phyloP scores from a whole-genome alignment of 1,140 invertebrate genomes.

The Rhopalosiphum padi region DNA sequence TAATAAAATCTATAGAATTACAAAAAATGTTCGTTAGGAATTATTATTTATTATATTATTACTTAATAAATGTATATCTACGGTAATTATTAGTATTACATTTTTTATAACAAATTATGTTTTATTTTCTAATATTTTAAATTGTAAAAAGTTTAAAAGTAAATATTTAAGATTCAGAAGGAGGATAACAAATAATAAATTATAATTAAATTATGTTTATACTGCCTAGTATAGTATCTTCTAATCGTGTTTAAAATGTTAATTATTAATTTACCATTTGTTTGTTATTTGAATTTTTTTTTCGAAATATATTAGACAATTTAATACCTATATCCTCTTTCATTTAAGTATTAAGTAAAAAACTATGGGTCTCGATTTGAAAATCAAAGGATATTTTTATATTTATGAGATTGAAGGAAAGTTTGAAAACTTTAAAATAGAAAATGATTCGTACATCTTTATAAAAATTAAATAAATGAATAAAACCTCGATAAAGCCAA shows the following conservation, averaged over 20 bases:
- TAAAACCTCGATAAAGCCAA: neutral
- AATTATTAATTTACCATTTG: neutral
- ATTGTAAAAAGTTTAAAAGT: neutral
- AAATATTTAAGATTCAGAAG: neutral
- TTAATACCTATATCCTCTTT: neutral
- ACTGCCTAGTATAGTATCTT: neutral
- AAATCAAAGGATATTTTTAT: neutral
- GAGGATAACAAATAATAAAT: neutral
- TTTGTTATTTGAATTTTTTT: neutral
- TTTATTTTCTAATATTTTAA: neutral
- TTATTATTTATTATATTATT: neutral
- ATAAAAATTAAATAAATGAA: conserved; percentile 13
- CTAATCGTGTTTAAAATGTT: neutral
- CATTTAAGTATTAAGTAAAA: neutral
- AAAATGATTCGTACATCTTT: neutral
- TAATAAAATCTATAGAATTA: neutral
- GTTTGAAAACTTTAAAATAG: neutral
- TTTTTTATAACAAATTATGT: neutral
- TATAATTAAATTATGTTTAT: neutral
- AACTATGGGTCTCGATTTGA: neutral
- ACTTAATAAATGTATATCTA: neutral
- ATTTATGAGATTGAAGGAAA: neutral
- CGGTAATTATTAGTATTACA: neutral
- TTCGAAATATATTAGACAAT: neutral
- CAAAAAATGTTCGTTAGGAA: neutral